A percentile compares a stretch with the other conserved stretches of the same genome.
These are phyloP conservation scores for Ophion slaviceki DNA, from an alignment of 2,888 invertebrate genomes.

Conservation along the genomic window DNA sequence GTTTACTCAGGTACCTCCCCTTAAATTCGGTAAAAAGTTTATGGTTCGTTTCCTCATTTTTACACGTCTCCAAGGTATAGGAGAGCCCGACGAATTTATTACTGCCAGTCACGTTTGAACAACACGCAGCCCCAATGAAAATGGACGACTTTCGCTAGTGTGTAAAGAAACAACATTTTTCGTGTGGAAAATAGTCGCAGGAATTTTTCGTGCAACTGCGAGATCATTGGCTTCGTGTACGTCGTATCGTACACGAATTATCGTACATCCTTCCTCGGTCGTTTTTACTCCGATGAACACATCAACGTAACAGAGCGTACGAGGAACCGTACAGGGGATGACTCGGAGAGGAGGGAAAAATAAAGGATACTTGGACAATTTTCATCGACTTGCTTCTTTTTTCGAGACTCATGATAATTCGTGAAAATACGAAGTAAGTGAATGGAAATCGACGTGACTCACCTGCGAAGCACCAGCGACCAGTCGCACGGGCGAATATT, in stretches of 20 bases:
- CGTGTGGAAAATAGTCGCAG: background rate
- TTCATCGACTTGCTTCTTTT: background rate
- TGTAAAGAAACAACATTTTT: background rate
- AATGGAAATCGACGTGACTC: constrained; percentile 83
- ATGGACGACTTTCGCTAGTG: background rate
- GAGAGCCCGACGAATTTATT: background rate
- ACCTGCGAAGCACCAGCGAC: constrained; percentile 95
- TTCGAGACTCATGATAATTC: background rate
- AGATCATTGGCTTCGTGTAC: background rate
- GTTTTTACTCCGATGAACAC: background rate
- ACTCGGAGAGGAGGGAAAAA: constrained; percentile 19
- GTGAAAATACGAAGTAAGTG: constrained; percentile 10
- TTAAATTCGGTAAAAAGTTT: background rate
- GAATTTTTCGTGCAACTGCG: background rate
- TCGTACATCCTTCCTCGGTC: no score
- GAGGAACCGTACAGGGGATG: constrained; percentile 52
- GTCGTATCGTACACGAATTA: background rate
- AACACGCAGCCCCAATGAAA: background rate
- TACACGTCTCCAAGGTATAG: no score
- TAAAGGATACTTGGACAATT: constrained; percentile 19
- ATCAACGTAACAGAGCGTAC: constrained; percentile 56
- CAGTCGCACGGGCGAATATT: constrained; percentile 91
- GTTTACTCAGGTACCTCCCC: no score
- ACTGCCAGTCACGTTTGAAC: background rate
- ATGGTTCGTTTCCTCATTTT: no score